Conservation (phyloP, 2,113 vertebrate species). For the Urocitellus parryii region DNA sequence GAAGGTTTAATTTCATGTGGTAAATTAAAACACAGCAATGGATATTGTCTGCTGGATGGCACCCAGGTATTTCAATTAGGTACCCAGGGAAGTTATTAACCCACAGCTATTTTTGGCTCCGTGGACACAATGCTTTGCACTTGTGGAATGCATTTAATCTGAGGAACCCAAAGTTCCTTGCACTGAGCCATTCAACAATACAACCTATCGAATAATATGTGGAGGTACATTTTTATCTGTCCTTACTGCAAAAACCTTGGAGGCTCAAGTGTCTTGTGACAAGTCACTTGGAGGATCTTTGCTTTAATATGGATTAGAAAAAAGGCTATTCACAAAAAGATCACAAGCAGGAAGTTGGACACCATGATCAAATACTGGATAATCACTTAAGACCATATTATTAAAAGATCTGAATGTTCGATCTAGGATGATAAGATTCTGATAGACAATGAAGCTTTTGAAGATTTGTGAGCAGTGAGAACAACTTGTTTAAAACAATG, state of each 20-base stretch:
- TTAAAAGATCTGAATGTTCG: background rate
- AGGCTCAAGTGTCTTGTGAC: background rate
- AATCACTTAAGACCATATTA: background rate
- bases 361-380: background rate
- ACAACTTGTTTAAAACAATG: background rate
- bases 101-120: conserved; percentile 77
- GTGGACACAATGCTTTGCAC: conserved; percentile 68
- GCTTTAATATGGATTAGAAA: conserved; percentile 35
- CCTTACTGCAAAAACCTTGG: background rate
- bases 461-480: background rate
- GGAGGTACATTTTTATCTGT: background rate
- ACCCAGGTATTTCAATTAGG: conserved; percentile 81
- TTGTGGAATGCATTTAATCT: background rate
- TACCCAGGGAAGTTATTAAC: conserved; percentile 79
- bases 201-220: background rate
- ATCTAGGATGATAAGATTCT: background rate
- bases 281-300: conserved; percentile 9
- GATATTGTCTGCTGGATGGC: conserved; percentile 74
- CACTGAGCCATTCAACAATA: background rate
- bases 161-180: background rate
- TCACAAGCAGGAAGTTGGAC: background rate
- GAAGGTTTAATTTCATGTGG: conserved; percentile 80
- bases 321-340: background rate
- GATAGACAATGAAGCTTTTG: background rate
- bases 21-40: conserved; percentile 84